Conservation (phyloP, 2,888 invertebrate species). For the Meandrusa payeni region DNA sequence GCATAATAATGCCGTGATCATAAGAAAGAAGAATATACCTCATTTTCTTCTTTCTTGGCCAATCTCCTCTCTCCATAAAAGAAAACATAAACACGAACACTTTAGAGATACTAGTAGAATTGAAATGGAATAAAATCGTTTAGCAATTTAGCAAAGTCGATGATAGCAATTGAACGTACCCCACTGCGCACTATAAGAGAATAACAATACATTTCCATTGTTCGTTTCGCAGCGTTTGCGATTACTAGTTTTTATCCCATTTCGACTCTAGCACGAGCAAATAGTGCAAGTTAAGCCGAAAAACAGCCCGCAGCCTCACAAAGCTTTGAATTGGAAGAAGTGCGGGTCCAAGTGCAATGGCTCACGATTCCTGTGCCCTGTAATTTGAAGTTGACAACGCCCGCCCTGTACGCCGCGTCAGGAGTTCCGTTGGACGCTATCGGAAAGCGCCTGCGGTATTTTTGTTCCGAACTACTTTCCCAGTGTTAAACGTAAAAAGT, state of each 20-base stretch:
- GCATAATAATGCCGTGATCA: too few relatives aligned
- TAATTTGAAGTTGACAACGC: conserved; percentile 60
- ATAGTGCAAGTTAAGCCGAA: conserved; percentile 55
- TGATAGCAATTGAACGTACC: neutral
- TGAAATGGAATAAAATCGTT: conserved; percentile 1
- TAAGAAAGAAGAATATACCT: too few relatives aligned
- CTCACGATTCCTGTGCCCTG: conserved; percentile 48
- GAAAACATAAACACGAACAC: too few relatives aligned
- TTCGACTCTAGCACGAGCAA: conserved; percentile 46
- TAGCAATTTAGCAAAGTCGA: conserved; percentile 4
- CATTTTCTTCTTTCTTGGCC: too few relatives aligned
- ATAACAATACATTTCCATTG: conserved; percentile 17
- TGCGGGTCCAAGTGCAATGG: conserved; percentile 39
- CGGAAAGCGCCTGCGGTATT: conserved; percentile 32
- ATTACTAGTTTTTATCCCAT: conserved; percentile 41
- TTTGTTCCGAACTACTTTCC: conserved; percentile 31
- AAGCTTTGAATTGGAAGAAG: conserved; percentile 59
- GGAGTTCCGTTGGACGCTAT: conserved; percentile 32
- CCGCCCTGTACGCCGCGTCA: conserved; percentile 33
- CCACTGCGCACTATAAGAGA: conserved; percentile 5
- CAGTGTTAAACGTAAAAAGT: conserved; percentile 26
- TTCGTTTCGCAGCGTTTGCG: conserved; percentile 18
- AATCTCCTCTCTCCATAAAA: too few relatives aligned
- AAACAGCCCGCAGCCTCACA: conserved; percentile 51
- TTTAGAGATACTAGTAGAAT: too few relatives aligned